phyloP scores from a whole-genome alignment of 2,113 vertebrate genomes.

The Cololabis saira region DNA sequence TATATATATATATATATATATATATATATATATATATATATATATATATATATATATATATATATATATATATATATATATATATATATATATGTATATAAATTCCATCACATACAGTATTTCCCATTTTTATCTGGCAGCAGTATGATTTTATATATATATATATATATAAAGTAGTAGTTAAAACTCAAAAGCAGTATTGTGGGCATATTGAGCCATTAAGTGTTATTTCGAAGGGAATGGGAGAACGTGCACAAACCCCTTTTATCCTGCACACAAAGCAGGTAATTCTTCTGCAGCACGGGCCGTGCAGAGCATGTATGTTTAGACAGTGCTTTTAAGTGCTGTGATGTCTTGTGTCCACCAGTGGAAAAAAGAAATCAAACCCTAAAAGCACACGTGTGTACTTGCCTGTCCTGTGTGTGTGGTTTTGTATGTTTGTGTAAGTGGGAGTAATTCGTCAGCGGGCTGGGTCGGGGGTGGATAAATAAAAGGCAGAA shows the following conservation, averaged over 20 bases:
- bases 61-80: no score
- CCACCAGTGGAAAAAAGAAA: constrained; percentile 10
- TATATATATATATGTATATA: no score
- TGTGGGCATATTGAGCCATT: no score
- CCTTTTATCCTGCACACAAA: constrained; percentile 22
- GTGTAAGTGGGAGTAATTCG: constrained; percentile 60
- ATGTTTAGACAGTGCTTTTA: constrained; percentile 70
- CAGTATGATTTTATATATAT: no score
- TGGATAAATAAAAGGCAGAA: constrained; percentile 66
- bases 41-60: no score
- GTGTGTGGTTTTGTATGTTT: constrained; percentile 41
- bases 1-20: no score
- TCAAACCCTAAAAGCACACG: constrained; percentile 6
- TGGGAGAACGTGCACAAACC: constrained; percentile 1
- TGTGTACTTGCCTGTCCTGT: constrained; percentile 29
- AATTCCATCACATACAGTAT: no score
- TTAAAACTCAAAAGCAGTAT: constrained; percentile 5
- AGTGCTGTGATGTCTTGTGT: constrained; percentile 58
- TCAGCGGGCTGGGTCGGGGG: constrained; percentile 9
- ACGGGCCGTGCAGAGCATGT: constrained; percentile 44
- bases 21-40: no score
- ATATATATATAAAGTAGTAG: no score
- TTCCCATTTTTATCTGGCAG: no score
- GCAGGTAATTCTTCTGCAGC: constrained; percentile 19
- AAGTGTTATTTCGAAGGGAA: constrained; percentile 28